Conservation (phyloP, 1,140 invertebrate species). For the Globodera ellingtonae region DNA sequence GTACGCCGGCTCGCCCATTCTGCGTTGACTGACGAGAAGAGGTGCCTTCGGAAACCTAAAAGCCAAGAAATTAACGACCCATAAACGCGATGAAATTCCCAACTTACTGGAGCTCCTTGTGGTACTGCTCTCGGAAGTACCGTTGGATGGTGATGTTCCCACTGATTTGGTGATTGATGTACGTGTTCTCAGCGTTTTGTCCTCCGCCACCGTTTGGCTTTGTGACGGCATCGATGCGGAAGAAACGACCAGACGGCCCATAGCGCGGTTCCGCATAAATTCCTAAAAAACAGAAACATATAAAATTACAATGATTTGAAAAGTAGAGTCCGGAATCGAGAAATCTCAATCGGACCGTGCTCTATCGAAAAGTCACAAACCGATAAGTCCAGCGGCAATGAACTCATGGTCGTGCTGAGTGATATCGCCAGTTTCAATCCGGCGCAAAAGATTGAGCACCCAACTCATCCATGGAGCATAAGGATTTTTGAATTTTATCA, state of each 20-base stretch:
- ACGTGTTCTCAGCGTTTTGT: not conserved
- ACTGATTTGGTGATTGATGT: not conserved
- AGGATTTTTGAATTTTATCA: no score
- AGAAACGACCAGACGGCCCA: not conserved
- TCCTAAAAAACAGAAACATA: not conserved
- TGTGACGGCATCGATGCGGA: not conserved
- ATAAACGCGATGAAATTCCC: not conserved
- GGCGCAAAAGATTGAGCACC: no score
- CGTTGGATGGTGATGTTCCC: not conserved
- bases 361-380: not conserved
- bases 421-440: not conserved
- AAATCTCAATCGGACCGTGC: no score
- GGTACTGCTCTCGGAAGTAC: not conserved
- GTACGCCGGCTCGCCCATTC: not conserved
- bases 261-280: constrained; percentile 1
- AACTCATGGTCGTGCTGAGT: not conserved
- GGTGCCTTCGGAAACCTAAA: constrained; percentile 13
- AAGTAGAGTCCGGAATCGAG: no score
- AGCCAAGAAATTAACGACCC: not conserved
- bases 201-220: not conserved
- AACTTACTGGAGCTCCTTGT: not conserved
- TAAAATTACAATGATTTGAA: not conserved
- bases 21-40: constrained; percentile 2
- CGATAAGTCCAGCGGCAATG: not conserved
- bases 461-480: no score